Base-by-base conservation (phyloP, 2,888 invertebrate species). In the Calliphora vomitoria region DNA sequence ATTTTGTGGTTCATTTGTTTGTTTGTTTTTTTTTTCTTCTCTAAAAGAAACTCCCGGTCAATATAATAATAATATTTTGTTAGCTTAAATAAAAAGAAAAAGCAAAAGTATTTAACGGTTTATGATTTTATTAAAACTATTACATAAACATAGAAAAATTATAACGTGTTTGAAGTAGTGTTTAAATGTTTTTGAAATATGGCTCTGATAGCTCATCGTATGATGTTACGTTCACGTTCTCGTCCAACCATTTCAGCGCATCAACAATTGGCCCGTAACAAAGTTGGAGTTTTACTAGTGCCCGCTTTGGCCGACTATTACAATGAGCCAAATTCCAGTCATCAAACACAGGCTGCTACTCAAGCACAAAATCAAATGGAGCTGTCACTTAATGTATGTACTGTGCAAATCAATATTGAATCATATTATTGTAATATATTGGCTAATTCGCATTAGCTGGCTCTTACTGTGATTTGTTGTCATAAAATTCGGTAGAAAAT, bases 121-220 rank as follows among this genome's bases (percentile, higher is more conserved):
- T 62, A 41, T 55, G 38, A 31, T 41, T 55, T 72, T 18, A 11
- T 44, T 11, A 44, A 13, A 13, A 44, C 10, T 11, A 44, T 44
- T 44, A 11, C 13, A 44, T 44, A 44, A 44, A 44, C n/a, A 3
- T 15, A 50, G 4, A 50, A 13, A n/a, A 50, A n/a, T n/a, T 50
- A 0, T 1, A 50, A 50, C 5, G 6, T n/a, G 44, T 4, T 44
- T 11, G 10, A 13, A 44, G 4, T 50, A n/a, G 50, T 55, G 50
- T n/a, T 44, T 25, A 35, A 55, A 64, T 41, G 6, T 50, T 20
- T 38, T 8, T 6, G 25, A 68, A 88, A 76, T 66, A 92, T 92
- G 93, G 91, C 93, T 85, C 86, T 92, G 68, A 90, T 92, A 82
- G 91, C 92, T 62, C 92, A 92, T 88, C 91, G 92, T 10, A 92